phyloP scores from a whole-genome alignment of 2,113 vertebrate species.

The Austrofundulus limnaeus region DNA sequence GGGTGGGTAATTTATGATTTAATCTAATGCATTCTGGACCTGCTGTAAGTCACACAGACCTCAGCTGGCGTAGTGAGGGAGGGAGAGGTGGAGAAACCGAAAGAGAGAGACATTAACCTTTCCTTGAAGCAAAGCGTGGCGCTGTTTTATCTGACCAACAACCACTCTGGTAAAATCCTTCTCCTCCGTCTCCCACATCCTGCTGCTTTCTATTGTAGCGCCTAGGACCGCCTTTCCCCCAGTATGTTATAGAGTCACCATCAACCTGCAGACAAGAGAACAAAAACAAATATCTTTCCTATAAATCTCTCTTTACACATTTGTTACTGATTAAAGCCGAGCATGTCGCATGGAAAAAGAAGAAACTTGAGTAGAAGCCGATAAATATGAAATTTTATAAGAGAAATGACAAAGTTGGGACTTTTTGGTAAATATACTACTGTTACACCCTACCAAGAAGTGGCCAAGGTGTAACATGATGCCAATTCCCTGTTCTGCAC shows the following conservation, averaged over 20 bases:
- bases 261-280: background rate
- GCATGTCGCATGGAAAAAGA: constrained; percentile 1
- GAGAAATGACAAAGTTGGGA: constrained; percentile 3
- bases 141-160: constrained; percentile 72
- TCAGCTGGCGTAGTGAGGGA: constrained; percentile 73
- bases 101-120: constrained; percentile 77
- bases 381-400: too few relatives aligned
- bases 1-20: constrained; percentile 97
- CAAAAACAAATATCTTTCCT: background rate
- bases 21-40: constrained; percentile 97
- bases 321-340: background rate
- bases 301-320: background rate
- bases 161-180: constrained; percentile 59
- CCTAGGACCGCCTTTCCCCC: constrained; percentile 13
- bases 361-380: constrained; percentile 10
- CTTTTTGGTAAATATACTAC: constrained; percentile 21
- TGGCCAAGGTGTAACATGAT: too few relatives aligned
- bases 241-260: constrained; percentile 27
- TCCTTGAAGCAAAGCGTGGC: constrained; percentile 63
- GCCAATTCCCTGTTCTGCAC: too few relatives aligned
- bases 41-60: constrained; percentile 98
- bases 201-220: constrained; percentile 5
- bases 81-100: constrained; percentile 63
- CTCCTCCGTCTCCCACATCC: constrained; percentile 30
- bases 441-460: too few relatives aligned